A percentile compares a stretch with the other conserved stretches of the same genome.
phyloP scores from a whole-genome alignment of 2,888 invertebrate genomes.

The Euplexia lucipara region DNA sequence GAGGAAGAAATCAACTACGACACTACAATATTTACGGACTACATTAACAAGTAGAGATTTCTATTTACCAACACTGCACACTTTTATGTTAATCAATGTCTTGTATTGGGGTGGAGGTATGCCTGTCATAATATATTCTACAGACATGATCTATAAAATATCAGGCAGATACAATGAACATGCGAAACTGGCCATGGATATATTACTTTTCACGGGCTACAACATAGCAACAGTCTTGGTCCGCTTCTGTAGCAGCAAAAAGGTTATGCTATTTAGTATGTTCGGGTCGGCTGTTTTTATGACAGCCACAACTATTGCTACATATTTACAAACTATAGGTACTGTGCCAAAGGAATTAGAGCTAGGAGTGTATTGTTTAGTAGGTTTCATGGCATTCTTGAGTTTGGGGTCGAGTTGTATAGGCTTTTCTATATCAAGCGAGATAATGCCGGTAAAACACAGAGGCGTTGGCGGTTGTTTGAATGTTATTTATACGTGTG shows the following conservation, averaged over 20 bases:
- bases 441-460: constrained; percentile 62
- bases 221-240: constrained; percentile 37
- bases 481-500: constrained; percentile 47
- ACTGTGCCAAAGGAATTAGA: constrained; percentile 21
- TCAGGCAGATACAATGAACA: constrained; percentile 27
- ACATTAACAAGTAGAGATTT: constrained; percentile 39
- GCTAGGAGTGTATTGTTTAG: constrained; percentile 47
- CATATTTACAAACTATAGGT: constrained; percentile 41
- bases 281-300: constrained; percentile 47
- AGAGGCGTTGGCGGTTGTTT: constrained; percentile 55
- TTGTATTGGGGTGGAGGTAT: constrained; percentile 49
- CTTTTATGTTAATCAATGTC: constrained; percentile 41
- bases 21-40: constrained; percentile 5
- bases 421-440: constrained; percentile 55
- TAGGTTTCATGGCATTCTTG: constrained; percentile 44
- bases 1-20: not conserved
- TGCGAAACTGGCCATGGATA: constrained; percentile 43
- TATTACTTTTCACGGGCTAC: constrained; percentile 39
- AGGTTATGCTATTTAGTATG: constrained; percentile 48
- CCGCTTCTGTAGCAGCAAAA: constrained; percentile 48
- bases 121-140: constrained; percentile 47
- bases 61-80: constrained; percentile 47
- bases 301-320: constrained; percentile 27
- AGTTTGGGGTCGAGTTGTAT: constrained; percentile 51
- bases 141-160: constrained; percentile 45